Percentiles rank a stretch among this genome's conserved stretches.
Evolutionary conservation across 2,888 invertebrate species (phyloP).

Genomic region (Yponomeuta plumbellus): DNA sequence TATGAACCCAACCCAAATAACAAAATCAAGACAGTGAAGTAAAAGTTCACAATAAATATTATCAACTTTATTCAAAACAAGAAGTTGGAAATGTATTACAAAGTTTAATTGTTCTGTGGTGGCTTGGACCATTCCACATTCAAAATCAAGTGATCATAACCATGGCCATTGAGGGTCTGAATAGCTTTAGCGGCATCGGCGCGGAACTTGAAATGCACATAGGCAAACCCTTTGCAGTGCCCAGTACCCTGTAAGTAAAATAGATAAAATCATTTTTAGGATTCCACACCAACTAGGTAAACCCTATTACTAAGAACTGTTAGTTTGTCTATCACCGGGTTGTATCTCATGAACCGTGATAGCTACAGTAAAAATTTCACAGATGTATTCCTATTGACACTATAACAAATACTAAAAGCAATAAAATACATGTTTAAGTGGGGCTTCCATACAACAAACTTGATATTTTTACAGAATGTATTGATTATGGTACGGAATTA

Average conservation of each 20-base stretch:
- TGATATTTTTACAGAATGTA: no score
- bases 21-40: not conserved
- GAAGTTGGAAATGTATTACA: not conserved
- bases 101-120: constrained; percentile 66
- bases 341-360: no score
- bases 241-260: constrained; percentile 79
- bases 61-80: constrained; percentile 16
- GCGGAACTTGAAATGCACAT: constrained; percentile 95
- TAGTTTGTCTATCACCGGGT: no score
- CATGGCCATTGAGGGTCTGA: constrained; percentile 90
- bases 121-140: constrained; percentile 99
- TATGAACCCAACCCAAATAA: not conserved
- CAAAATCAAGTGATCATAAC: constrained; percentile 98
- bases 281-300: no score
- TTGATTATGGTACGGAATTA: no score
- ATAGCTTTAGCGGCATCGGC: constrained; percentile 96
- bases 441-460: no score
- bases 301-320: no score
- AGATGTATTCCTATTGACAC: no score
- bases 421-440: no score
- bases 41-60: not conserved
- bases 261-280: constrained; percentile 6
- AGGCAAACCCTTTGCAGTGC: constrained; percentile 97
- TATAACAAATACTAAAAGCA: no score
- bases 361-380: no score